A percentile compares a stretch with the other conserved stretches of the same genome.
phyloP scores from a whole-genome alignment of 2,797 vertebrate species.

The Cyprinella venusta region DNA sequence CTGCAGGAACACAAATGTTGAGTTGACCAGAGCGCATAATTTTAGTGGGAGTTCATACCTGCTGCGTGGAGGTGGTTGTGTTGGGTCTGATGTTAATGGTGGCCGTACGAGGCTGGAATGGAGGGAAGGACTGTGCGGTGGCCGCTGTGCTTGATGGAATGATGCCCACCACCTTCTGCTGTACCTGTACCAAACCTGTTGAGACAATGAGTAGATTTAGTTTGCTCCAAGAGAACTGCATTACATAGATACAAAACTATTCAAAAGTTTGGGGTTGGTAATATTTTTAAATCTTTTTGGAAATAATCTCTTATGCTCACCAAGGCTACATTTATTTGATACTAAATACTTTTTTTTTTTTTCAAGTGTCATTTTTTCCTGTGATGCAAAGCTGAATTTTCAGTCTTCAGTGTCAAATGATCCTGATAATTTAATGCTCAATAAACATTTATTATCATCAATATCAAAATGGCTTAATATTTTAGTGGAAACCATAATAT shows the following conservation, averaged over 20 bases:
- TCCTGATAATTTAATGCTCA: not conserved
- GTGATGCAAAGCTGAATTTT: not conserved
- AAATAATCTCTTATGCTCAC: not conserved
- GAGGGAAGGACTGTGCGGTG: conserved; percentile 91
- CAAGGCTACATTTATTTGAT: not conserved
- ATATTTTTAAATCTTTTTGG: not conserved
- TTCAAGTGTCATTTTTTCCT: not conserved
- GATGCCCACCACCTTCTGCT: conserved; percentile 95
- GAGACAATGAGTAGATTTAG: conserved; percentile 14
- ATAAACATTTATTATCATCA: not conserved
- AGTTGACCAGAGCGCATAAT: not conserved
- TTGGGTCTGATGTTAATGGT: conserved; percentile 92
- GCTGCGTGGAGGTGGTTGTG: conserved; percentile 80
- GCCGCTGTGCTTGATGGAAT: conserved; percentile 91
- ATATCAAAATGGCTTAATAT: not conserved
- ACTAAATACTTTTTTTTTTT: not conserved
- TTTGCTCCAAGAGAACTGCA: no score
- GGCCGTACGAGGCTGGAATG: conserved; percentile 93
- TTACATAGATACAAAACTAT: not conserved
- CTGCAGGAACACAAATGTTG: not conserved
- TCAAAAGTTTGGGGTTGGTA: not conserved
- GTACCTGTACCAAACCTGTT: conserved; percentile 89
- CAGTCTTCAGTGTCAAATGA: not conserved
- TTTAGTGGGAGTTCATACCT: conserved; percentile 64
- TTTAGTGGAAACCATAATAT: not conserved